Base-by-base conservation (phyloP, 1,140 invertebrate species). In the Whitmania pigra region DNA sequence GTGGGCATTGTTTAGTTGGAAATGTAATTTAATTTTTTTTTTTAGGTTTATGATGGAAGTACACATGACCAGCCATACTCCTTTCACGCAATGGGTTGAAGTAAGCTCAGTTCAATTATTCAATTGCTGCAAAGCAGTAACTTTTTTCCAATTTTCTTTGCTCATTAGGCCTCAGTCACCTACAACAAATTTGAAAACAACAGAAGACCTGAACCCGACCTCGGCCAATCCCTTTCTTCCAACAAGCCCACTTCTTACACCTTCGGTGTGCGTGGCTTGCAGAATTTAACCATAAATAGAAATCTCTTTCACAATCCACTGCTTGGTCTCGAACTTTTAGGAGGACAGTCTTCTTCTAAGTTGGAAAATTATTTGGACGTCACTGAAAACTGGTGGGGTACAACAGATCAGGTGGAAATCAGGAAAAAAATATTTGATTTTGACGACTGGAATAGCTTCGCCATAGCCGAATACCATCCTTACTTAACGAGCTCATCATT, bases 361-460 rank as follows among this genome's bases (percentile, higher is more conserved):
- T 86, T 97, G 0, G 88, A 93, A 74, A 94, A 92, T 76, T 85
- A 85, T 60, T 82, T 99, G 13, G 89, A 98, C 79, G 92, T 93
- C 0, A 86, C 85, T 20, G 89, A 95, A 79, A 99, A 99, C 81
- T 99, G 91, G 90, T 99, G 96, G 95, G 95, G 94, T 20, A 75
- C 77, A 2, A 74, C 73, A 4, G 86, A 90, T 71, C 85, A 89
- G 55, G 79, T 79, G 9, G 82, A 85, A 49, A 97, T 99, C 40
- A 85, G 87, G 74, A 85, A 88, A 67, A 86, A 88, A 78, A 96
- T 99, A 76, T 99, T 99, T 81, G 97, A 99, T 84, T 97, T 99
- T 84, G 94, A 99, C 81, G 95, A 98, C 79, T 98, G 96, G 96
- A 99, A 99, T 79, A 93, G 93, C 82, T 94, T 94, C 80, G 93